Base-by-base conservation (phyloP, 2,797 vertebrate genomes). In the Balearica regulorum region DNA sequence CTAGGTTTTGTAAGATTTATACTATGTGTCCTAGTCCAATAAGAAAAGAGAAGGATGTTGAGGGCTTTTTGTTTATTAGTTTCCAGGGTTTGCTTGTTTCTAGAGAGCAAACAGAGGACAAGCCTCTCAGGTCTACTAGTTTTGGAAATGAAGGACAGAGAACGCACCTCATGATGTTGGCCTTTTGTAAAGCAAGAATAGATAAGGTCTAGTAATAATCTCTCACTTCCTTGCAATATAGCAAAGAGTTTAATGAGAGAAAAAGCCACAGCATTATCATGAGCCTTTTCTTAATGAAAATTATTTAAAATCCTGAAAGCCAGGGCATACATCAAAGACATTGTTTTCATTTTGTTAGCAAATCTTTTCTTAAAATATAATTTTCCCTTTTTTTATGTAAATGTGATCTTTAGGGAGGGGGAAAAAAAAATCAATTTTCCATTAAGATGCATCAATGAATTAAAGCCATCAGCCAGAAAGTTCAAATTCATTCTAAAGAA, bases 401-500 rank as follows among this genome's bases (percentile, higher is more conserved):
- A 89, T 96, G 73, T 86, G 58, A 87, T 86, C 62, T 93, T 75
- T 39, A 69, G 37, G 44, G 55, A 80, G 33, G 44, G 55, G 73
- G 61, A 4, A 53, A 70, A 83, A 79, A 66, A 86, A 71, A 73
- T 69, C 26, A 43, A 31, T 89, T 96, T 94, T 69, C 70, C 70
- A 93, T 89, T 92, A 84, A 89, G 58, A 82, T 76, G 51, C 39
- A 89, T 87, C 85, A 83, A 12, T 78, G 69, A 91, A 95, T 78
- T 88, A 91, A 95, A 86, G 49, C 37, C 57, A 71, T 62, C 58
- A 89, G 69, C 73, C 90, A 92, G 73, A 89, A 93, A 84, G 58
- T 72, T 84, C 4, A 7, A 54, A 62, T 87, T 79, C 39, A 46
- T 86, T 78, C 49, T 58, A 69, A 86, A 78, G 69, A 78, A 57